A percentile compares a stretch with the other conserved stretches of the same genome.
These are phyloP conservation scores for Holotrichia oblita DNA, from an alignment of 1,140 invertebrate genomes.

Conservation along the genomic window DNA sequence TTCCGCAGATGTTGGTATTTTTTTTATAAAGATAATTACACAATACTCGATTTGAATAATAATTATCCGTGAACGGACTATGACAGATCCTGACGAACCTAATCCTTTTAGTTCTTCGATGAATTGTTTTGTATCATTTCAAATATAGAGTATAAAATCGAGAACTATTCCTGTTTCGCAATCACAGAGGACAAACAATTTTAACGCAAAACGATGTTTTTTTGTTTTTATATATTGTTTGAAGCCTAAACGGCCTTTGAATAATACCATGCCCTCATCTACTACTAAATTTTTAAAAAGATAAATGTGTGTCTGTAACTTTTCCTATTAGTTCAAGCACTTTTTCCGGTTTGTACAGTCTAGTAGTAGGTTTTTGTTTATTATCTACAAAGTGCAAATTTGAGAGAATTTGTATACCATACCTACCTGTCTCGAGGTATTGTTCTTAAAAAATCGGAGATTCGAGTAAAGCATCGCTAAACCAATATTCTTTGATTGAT, in stretches of 20 bases:
- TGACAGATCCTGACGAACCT: neutral
- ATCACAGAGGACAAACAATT: neutral
- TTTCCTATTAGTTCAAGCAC: neutral
- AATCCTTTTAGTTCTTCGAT: neutral
- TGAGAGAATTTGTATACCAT: too few relatives aligned
- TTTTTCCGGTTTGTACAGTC: neutral
- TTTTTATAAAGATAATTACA: too few relatives aligned
- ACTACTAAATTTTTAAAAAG: neutral
- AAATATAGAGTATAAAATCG: neutral
- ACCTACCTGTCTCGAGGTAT: too few relatives aligned
- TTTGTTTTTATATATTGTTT: neutral
- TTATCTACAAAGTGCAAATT: too few relatives aligned
- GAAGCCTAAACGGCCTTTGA: neutral
- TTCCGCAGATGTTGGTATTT: too few relatives aligned
- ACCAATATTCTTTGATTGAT: too few relatives aligned
- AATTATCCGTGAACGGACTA: neutral
- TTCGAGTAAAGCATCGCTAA: too few relatives aligned
- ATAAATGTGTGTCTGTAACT: neutral
- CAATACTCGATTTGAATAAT: neutral
- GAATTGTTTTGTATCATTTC: neutral
- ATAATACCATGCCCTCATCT: neutral
- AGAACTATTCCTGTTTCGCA: neutral
- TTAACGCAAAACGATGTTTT: neutral
- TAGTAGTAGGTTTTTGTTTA: too few relatives aligned
- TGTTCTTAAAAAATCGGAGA: too few relatives aligned